Base-by-base conservation (phyloP, 1,140 invertebrate species). In the Bombus difficillimus region DNA sequence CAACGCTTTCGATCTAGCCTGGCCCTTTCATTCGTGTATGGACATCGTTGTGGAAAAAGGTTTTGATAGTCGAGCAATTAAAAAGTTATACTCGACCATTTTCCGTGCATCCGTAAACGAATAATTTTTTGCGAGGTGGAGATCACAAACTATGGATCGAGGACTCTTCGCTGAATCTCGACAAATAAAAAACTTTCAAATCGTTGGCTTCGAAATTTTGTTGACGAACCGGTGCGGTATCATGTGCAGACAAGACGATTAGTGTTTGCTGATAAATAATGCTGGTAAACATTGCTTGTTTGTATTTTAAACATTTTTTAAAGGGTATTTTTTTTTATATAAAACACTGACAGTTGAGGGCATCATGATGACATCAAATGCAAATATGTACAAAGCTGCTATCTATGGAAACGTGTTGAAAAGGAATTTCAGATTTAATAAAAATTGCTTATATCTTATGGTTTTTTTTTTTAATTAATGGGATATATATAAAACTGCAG, bases 1-100 rank as follows among this genome's bases (percentile, higher is more conserved):
- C 32, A 13, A 32, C 64, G 32, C 47, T 28, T 59, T 77, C 82
- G 32, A 81, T 53, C 74, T 25, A 47, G 3, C 28, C n/a, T 37
- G 25, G 41, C 59, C n/a, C 57, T 77, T 69, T 73, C 62, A 57
- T 73, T 82, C 37, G n/a, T 64, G 28, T 47, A n/a, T 37, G 28
- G 12, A 1, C 2, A 74, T 73, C 47, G 18, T 12, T n/a, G 28
- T 69, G 62, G 41, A 41, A 39, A 71, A 47, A 22, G n/a, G 39
- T 78, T 71, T 57, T 32, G 66, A 71, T 71, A 47, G 66, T 12
- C 13, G 32, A 47, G 13, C 76, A 64, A 59, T 47, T 79, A 68
- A 79, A 68, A 79, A 43, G 8, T 79, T 47, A 13, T 32, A 34
- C 28, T 39, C 9, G 25, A 78, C 37, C 39, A n/a, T 64, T 66